Base-by-base conservation (phyloP, 1,140 invertebrate species). In the Hesperophylax magnus region DNA sequence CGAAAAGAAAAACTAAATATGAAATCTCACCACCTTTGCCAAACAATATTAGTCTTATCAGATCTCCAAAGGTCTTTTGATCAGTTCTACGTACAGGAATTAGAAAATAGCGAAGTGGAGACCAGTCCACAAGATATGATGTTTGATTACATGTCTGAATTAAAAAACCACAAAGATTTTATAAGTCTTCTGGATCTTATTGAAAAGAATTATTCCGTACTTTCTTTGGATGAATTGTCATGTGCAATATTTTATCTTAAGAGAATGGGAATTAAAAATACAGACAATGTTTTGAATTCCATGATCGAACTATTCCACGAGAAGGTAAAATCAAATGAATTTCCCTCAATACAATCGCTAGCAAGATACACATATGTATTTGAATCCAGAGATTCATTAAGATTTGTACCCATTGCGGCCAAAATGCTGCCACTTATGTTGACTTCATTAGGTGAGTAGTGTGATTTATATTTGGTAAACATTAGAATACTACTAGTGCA, bases 21-120 rank as follows among this genome's bases (percentile, higher is more conserved):
- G 18, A 34, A 82, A 47, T n/a, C 24, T 75, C 14, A 31, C n/a
- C 78, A 82, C 53, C 15, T 79, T n/a, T 77, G 77, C 67, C 81
- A 82, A 80, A 71, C 52, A 20, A 54, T 82, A 22, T 58, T 82
- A 20, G 60, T 82, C 74, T 80, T 82, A 34, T 82, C 78, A 78
- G 81, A 82, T 52, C 52, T 82, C 20, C 80, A 81, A 34, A 77
- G 56, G 22, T 65, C 39, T 39, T 81, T 47, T 22, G n/a, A 24
- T 24, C 60, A 81, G 65, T 54, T 22, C 24, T 77, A 81, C 11
- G 15, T 78, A 14, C 47, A 60, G 31, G 67, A 69, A 24, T 78
- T 60, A 67, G 60, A 76, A 27, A 63, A 78, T 14, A 15, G n/a
- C 18, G 39, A 77, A 1, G 15, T 78, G 24, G 60, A 78, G 34